Evolutionary conservation across 2,113 vertebrate species (phyloP), one percentile per base, ranked within the genome.

Genomic region (Fregetta grallaria): DNA sequence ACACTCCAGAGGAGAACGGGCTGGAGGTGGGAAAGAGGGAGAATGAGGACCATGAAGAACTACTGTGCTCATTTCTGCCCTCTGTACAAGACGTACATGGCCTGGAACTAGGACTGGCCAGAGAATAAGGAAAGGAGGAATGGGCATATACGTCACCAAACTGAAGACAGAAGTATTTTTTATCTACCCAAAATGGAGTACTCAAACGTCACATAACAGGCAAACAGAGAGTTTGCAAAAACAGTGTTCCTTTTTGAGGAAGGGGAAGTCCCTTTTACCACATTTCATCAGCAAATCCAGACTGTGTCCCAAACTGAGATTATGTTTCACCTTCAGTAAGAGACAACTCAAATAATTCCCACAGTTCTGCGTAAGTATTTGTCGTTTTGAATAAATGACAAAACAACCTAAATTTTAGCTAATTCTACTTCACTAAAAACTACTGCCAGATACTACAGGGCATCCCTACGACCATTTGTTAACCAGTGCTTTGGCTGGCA

Each of bases 71-170:
- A 14, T 55, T 91, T 53, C 55, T 85, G 26, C 17, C n/a, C 68
- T 53, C 55, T 16, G 15, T 73, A 71, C 65, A 68, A 75, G 29
- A 63, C 5, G 15, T 9, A n/a, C 3, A 13, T 0, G 0, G 52
- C 19, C 32, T 66, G 30, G 29, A 86, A 90, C 5, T 18, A 55
- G 25, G 45, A 75, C 58, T 55, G 16, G 20, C 9, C 47, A 63
- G 38, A 42, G 16, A 45, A 83, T 26, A 80, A 72, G 7, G 20
- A 71, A 56, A 88, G n/a, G 22, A 88, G 22, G 13, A 82, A 27
- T 4, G 7, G 13, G 14, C 11, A 78, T 5, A 4, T 7, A 10
- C 13, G 6, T n/a, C 22, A 84, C 8, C 29, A 81, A 58, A 77
- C 0, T 13, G 19, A 29, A 14, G 29, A 73, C 27, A 40, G 89